Conservation (phyloP, 2,888 invertebrate genomes). For the Ochropleura plecta region DNA sequence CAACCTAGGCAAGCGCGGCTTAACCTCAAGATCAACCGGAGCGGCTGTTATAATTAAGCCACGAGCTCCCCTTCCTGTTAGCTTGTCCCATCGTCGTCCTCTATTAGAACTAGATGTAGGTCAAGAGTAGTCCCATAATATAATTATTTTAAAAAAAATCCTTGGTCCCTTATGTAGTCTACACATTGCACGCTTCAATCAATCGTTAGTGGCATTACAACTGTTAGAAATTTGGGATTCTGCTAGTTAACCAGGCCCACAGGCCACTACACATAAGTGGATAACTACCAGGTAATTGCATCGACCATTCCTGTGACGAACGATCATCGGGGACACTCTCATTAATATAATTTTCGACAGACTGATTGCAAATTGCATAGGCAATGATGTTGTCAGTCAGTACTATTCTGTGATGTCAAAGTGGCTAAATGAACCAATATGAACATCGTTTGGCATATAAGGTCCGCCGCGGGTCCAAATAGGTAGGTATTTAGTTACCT, state of each 20-base stretch:
- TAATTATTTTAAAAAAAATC: background rate
- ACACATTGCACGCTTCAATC: background rate
- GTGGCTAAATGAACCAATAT: slow-evolving; percentile 14
- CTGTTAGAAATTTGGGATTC: slow-evolving; percentile 8
- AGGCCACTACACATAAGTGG: background rate
- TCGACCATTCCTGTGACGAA: slow-evolving; percentile 9
- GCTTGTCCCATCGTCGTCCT: too few relatives aligned
- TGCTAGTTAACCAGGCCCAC: background rate
- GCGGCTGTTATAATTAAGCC: too few relatives aligned
- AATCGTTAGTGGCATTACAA: background rate
- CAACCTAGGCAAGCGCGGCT: too few relatives aligned
- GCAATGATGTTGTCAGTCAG: background rate
- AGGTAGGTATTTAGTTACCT: too few relatives aligned
- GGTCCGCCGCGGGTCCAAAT: too few relatives aligned
- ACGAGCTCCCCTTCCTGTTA: too few relatives aligned
- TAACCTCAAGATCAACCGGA: too few relatives aligned
- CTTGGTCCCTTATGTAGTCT: background rate
- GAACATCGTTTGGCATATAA: background rate
- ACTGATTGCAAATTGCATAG: slow-evolving; percentile 22
- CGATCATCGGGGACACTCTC: slow-evolving; percentile 26
- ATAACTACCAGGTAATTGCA: slow-evolving; percentile 18
- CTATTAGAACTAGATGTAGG: too few relatives aligned
- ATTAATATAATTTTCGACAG: slow-evolving; percentile 29
- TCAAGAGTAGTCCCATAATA: too few relatives aligned
- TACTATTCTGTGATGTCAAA: background rate